Evolutionary conservation across 2,888 invertebrate genomes (phyloP).

Genomic region (Parelbella ahira): DNA sequence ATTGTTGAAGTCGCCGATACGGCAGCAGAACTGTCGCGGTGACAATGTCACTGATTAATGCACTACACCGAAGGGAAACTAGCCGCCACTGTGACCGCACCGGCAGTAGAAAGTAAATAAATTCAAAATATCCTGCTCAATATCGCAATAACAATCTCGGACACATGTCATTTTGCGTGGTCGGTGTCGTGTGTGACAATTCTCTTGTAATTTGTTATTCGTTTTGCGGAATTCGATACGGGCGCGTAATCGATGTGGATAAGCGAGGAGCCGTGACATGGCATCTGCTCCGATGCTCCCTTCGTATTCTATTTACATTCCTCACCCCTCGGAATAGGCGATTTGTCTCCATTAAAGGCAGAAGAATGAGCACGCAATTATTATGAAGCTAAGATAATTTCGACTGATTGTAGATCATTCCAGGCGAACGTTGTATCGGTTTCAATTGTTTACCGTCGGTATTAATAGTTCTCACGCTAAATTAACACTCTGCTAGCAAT

Average conservation of each 20-base stretch:
- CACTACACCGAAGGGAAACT: slow-evolving; percentile 18
- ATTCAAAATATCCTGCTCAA: slow-evolving; percentile 22
- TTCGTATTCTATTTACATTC: slow-evolving; percentile 36
- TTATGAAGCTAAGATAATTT: too few species aligned
- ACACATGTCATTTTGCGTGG: slow-evolving; percentile 18
- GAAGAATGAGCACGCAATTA: too few species aligned
- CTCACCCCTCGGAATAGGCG: slow-evolving; percentile 39
- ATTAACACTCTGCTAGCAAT: slow-evolving; percentile 40
- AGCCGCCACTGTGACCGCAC: slow-evolving; percentile 24
- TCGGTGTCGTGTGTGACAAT: slow-evolving; percentile 12
- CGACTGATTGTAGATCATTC: slow-evolving; percentile 8
- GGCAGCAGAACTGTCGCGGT: slow-evolving; percentile 12
- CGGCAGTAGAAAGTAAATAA: slow-evolving; percentile 25
- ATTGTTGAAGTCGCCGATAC: slow-evolving; percentile 15
- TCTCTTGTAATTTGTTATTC: slow-evolving; percentile 25
- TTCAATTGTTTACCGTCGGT: slow-evolving; percentile 32
- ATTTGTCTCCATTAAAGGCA: slow-evolving; percentile 42
- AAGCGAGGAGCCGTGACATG: slow-evolving; percentile 29
- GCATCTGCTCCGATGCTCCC: slow-evolving; percentile 57
- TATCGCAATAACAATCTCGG: slow-evolving; percentile 21
- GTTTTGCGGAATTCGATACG: slow-evolving; percentile 33
- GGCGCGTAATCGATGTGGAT: slow-evolving; percentile 38
- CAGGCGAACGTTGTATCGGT: slow-evolving; percentile 5
- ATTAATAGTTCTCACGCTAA: slow-evolving; percentile 44
- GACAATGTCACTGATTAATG: slow-evolving; percentile 23